phyloP scores from a whole-genome alignment of 2,888 invertebrate species.

The Callyntrura guangdongensis region DNA sequence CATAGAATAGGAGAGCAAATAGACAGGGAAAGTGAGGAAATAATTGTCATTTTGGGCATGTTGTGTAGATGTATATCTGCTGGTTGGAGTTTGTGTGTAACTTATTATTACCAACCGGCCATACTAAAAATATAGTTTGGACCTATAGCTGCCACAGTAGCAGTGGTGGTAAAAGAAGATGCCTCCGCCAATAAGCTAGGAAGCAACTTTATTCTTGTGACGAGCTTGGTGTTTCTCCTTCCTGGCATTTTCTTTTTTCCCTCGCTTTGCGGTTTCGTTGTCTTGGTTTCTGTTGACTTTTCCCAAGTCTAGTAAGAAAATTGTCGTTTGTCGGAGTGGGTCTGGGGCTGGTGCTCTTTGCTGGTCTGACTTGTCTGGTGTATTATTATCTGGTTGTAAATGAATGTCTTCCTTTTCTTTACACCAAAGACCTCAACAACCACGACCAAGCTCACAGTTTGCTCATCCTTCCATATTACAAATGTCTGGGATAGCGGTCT shows the following conservation, averaged over 20 bases:
- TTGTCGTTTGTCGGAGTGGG: too few relatives aligned
- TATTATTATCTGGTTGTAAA: not conserved
- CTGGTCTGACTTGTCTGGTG: not conserved
- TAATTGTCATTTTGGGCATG: constrained; percentile 57
- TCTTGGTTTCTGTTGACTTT: constrained; percentile 38
- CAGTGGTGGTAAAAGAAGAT: too few relatives aligned
- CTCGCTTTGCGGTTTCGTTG: not conserved
- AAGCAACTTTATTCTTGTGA: not conserved
- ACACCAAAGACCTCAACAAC: constrained; percentile 20
- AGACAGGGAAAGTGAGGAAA: constrained; percentile 3
- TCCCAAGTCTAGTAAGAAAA: constrained; percentile 1
- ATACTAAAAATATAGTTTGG: not conserved
- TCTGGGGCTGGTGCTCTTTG: not conserved
- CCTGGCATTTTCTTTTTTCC: constrained; percentile 47
- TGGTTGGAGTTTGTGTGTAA: not conserved
- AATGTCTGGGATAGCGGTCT: too few relatives aligned
- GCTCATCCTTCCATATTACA: not conserved
- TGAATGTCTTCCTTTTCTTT: constrained; percentile 38
- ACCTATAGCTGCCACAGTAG: not conserved
- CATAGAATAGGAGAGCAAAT: not conserved
- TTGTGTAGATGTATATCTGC: constrained; percentile 37
- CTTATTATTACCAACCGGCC: too few relatives aligned
- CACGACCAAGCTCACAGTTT: constrained; percentile 17
- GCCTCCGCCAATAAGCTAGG: too few relatives aligned
- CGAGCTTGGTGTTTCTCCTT: constrained; percentile 1